Conservation (phyloP, 2,888 invertebrate species). For the Limnephilus lunatus region DNA sequence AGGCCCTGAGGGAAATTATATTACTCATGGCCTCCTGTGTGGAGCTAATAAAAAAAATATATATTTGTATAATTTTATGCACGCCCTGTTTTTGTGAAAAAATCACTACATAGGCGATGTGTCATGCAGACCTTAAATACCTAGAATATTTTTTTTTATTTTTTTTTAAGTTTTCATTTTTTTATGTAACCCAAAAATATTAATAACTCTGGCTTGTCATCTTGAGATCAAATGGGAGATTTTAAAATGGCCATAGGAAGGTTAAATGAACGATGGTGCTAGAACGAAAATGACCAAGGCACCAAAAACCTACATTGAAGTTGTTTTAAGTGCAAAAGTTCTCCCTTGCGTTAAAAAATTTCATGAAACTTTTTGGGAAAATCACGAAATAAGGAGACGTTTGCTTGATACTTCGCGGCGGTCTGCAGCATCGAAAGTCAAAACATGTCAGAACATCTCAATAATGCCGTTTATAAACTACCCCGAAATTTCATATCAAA, state of each 20-base stretch:
- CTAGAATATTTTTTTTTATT: no score
- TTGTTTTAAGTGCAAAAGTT: background rate
- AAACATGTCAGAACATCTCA: background rate
- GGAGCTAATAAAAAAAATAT: no score
- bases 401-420: background rate
- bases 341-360: background rate
- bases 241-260: background rate
- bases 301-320: background rate
- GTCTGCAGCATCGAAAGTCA: background rate
- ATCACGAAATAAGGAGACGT: background rate
- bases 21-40: no score
- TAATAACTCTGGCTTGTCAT: background rate
- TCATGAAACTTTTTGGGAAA: background rate
- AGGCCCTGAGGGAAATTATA: no score
- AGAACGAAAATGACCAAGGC: background rate
- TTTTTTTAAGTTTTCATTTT: no score
- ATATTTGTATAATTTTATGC: no score
- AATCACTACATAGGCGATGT: no score
- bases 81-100: no score
- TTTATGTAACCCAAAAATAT: background rate
- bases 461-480: background rate
- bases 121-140: no score
- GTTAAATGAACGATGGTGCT: background rate
- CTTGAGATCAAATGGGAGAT: background rate
- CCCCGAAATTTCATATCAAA: background rate